These are phyloP conservation scores for Paracyprichromis sp. DNA, from an alignment of 2,113 vertebrate species.

Conservation along the genomic window DNA sequence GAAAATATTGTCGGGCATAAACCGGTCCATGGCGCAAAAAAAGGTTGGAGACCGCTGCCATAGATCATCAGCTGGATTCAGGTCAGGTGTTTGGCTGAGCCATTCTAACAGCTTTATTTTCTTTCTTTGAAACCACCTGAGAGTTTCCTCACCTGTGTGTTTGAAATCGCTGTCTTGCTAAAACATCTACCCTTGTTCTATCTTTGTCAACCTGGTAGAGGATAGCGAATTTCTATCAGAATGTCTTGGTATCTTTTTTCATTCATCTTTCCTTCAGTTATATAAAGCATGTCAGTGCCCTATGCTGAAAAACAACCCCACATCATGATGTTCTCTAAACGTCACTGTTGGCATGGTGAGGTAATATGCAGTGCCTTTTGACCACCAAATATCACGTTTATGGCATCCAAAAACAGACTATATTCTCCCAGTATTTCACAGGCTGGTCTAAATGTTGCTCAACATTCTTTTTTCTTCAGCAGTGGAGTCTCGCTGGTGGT, in stretches of 20 bases:
- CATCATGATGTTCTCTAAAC: neutral
- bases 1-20: too few relatives aligned
- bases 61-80: neutral
- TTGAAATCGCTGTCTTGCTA: neutral
- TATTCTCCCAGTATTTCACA: neutral
- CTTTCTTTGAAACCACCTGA: neutral
- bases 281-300: neutral
- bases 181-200: neutral
- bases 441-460: neutral
- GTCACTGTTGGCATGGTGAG: neutral
- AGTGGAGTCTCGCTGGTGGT: neutral
- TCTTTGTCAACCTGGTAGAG: neutral
- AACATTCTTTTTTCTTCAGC: neutral
- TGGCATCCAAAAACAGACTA: fast-evolving
- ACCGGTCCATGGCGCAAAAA: too few relatives aligned
- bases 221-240: neutral
- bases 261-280: neutral
- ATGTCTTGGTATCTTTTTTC: neutral
- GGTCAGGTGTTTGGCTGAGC: neutral
- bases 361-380: neutral
- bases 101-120: neutral
- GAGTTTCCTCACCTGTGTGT: neutral
- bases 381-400: neutral
- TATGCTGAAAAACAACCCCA: neutral
- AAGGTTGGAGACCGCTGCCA: neutral